Conservation (phyloP, 2,797 vertebrate genomes). For the Acropternis orthonyx region DNA sequence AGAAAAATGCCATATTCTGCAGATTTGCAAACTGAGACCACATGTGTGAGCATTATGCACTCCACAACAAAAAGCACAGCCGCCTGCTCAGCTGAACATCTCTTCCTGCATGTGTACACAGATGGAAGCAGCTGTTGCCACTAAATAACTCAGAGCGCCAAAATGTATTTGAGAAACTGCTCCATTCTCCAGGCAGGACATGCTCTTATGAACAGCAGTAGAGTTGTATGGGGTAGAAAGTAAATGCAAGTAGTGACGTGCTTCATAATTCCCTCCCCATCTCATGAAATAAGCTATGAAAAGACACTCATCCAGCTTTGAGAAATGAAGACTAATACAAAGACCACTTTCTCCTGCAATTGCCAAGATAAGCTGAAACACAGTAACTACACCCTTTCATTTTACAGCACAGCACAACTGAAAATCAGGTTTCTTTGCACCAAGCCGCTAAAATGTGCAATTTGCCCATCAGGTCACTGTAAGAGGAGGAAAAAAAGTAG, state of each 20-base stretch:
- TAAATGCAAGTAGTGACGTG: not conserved
- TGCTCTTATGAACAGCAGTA: not conserved
- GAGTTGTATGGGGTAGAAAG: not conserved
- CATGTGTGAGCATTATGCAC: not conserved
- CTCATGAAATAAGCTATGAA: not conserved
- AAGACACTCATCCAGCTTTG: not conserved
- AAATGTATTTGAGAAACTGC: not conserved
- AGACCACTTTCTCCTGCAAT: not conserved
- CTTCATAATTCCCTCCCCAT: not conserved
- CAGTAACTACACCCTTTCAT: not conserved
- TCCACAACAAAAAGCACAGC: not conserved
- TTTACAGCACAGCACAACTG: not conserved
- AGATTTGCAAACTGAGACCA: not conserved
- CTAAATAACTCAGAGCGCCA: not conserved
- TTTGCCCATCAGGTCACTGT: not conserved
- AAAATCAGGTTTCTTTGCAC: not conserved
- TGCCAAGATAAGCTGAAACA: not conserved
- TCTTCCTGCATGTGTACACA: not conserved
- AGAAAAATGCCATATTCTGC: not conserved
- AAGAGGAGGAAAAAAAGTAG: not conserved
- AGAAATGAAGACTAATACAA: not conserved
- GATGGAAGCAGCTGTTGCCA: conserved; percentile 28
- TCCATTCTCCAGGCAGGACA: not conserved
- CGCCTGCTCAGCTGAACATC: not conserved
- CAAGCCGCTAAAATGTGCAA: not conserved